Base-by-base conservation (phyloP, 2,113 vertebrate species). In the Siphamia tubifer region DNA sequence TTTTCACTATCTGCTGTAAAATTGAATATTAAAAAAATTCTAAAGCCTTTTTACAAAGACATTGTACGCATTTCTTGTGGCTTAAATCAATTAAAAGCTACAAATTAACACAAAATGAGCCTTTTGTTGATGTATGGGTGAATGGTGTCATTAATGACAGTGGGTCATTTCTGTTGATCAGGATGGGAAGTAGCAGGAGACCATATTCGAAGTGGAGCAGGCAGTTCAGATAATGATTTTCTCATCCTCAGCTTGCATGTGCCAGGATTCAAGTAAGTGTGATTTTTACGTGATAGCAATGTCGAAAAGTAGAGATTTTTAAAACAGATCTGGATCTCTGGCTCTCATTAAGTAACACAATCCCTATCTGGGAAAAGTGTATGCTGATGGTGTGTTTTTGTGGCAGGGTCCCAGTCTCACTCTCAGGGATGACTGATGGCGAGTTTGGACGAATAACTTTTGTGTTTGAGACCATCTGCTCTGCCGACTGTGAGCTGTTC, bases 151-250 rank as follows among this genome's bases (percentile, higher is more conserved):
- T 3, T 43, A 19, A 49, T 23, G 21, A 57, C 11, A 21, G 25
- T 28, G 15, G 16, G 2, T 45, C 2, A 0, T 10, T 25, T 64
- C 24, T 77, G 54, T 38, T 48, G 40, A 1, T 58, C 72, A 98
- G 97, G 96, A 30, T 99, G 98, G 98, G 96, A 98, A 55, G 97
- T 99, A 3, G 96, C 96, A 44, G 95, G 96, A 21, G 97, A 99
- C 78, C 94, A 98, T 65, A 91, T 99, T 57, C 95, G 91, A 78
- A 98, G 96, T 44, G 96, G 94, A 52, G 90, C 95, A 8, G 96
- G 97, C 27, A 94, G 94, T 48, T 95, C 97, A 2, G 98, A 98
- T 74, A 97, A 98, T 48, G 97, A 99, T 82, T 99, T 98, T 77
- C 95, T 99, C 62, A 97, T 99, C 71, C 88, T 99, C 88, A 99